Base-by-base conservation (phyloP, 2,113 vertebrate genomes). In the Semnopithecus entellus region DNA sequence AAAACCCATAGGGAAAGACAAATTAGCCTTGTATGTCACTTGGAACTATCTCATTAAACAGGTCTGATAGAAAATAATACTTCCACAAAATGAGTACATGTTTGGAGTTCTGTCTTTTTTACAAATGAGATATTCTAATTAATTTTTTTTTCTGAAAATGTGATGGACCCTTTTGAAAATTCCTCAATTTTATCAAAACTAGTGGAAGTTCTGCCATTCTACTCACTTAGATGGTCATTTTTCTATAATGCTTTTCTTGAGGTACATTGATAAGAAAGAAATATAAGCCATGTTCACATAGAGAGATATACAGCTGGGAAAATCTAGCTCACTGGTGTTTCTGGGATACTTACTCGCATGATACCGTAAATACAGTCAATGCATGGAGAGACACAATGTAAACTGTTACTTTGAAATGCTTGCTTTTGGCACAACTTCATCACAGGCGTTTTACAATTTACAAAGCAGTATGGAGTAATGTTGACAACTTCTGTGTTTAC, bases 371-470 rank as follows among this genome's bases (percentile, higher is more conserved):
- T 14, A 76, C 93, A 84, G 98, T 91, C 61, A 96, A 96, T 94
- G 82, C 68, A 59, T 97, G 96, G 96, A 97, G 97, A 98, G 97
- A 92, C 89, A 98, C 85, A 82, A 96, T 98, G 97, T 96, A 97
- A 97, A 86, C 8, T 18, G 68, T 88, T 96, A 89, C 93, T 98
- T 94, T 95, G 96, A 97, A 97, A 94, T 96, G 82, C 91, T 98
- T 97, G 79, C 90, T 98, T 97, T 94, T 98, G 98, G 97, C 90
- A 95, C 96, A 91, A 96, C 96, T 98, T 98, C 93, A 50, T 98
- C 98, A 94, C 97, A 96, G 98, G 93, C 94, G 70, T 90, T 96
- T 97, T 94, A 20, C 97, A 97, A 97, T 98, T 97, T 97, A 96
- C 97, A 97, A 96, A 97, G 96, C 98, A 98, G 92, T 96, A 88